A percentile compares a stretch with the other conserved stretches of the same genome.
These are phyloP conservation scores for Oplegnathus fasciatus DNA, from an alignment of 2,113 vertebrate species.

Conservation along the genomic window DNA sequence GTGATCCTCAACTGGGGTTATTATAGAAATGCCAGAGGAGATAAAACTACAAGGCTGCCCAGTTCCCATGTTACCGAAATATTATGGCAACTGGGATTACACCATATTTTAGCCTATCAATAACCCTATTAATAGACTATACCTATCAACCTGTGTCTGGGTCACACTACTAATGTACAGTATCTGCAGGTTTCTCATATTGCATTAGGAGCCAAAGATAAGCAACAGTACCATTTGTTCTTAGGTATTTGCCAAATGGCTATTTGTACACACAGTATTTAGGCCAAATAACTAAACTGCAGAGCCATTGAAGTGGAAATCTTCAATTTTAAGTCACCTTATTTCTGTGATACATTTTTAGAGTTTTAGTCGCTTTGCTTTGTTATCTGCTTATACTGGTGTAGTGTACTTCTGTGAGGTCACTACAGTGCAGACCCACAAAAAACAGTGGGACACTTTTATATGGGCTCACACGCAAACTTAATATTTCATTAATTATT, in stretches of 20 bases:
- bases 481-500: background rate
- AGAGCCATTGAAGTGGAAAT: background rate
- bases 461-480: background rate
- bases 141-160: background rate
- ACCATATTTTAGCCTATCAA: background rate
- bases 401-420: background rate
- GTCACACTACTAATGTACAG: no score
- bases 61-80: background rate
- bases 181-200: background rate
- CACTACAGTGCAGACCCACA: background rate
- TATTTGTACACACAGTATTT: background rate
- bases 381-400: background rate
- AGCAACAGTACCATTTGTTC: background rate
- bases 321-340: no score
- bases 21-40: background rate
- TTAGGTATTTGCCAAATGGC: background rate
- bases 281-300: background rate
- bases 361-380: background rate
- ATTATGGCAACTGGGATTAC: constrained; percentile 1
- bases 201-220: background rate
- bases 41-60: background rate
- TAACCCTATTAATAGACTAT: background rate
- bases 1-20: background rate
- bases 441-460: background rate
- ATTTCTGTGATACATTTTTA: background rate